Evolutionary conservation across 2,888 invertebrate genomes (phyloP), one percentile per base, ranked within the genome.

Genomic region (Lasioglossum oenotherae): DNA sequence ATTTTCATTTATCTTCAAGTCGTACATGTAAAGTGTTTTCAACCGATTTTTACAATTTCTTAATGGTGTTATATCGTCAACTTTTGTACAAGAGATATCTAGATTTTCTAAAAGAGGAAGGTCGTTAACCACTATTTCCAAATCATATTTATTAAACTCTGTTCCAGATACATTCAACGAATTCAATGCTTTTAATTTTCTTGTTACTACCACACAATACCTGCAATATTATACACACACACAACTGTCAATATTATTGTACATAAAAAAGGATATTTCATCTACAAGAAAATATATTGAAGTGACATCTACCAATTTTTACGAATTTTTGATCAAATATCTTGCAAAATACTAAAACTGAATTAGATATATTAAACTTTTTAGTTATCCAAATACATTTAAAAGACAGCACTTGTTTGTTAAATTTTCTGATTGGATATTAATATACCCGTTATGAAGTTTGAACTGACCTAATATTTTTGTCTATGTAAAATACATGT

Each of bases 81-180:
- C 96, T 87, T 95, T 93, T 16, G 97, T 97, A 83, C 96, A 96
- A 27, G 97, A 97, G 88, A 97, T 97, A 93, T 97, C 97, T 78
- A 97, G 93, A 91, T 95, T 96, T 93, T 97, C 97, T 85, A 97
- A 94, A 81, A 95, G 95, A 71, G 96, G 96, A 86, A 97, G 95
- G 94, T 97, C 97, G 90, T 97, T 96, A 83, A 96, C 96, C 78
- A 97, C 96, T 87, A 97, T 96, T 91, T 97, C 96, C 86, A 97
- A 95, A 38, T 96, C 96, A 90, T 96, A 96, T 88, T 96, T 96
- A 93, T 97, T 97, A 92, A 97, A 96, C 92, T 97, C 97, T n/a
- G 97, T 97, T 91, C 96, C 96, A 83, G 97, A 96, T 5, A 97
- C 96, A 94, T 97, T 97, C 73, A 97, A 94, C 79, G 95, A 95